A percentile compares a stretch with the other conserved stretches of the same genome.
These are phyloP conservation scores for Lacanobia wlatinum DNA, from an alignment of 2,888 invertebrate genomes.

Conservation along the genomic window DNA sequence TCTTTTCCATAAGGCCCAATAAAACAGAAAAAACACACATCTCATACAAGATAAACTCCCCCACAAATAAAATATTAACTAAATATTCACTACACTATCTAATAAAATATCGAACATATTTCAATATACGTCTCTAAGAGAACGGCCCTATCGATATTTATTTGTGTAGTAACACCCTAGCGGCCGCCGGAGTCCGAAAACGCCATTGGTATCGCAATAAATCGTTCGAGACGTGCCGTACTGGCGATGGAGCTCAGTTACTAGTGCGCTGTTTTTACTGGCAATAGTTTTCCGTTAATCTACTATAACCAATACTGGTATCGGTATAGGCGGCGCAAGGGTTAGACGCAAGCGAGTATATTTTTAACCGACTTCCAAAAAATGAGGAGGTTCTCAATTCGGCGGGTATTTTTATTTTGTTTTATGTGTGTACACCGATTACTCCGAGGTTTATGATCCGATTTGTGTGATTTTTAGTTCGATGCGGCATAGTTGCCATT, in stretches of 20 bases:
- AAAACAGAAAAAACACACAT: slow-evolving; percentile 37
- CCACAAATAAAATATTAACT: slow-evolving; percentile 68
- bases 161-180: slow-evolving; percentile 83
- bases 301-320: slow-evolving; percentile 70
- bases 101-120: slow-evolving; percentile 84
- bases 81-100: slow-evolving; percentile 77
- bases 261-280: slow-evolving; percentile 77
- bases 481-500: too few relatives aligned
- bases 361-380: too few relatives aligned
- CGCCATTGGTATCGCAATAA: slow-evolving; percentile 83
- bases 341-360: slow-evolving; percentile 33
- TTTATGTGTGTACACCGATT: too few relatives aligned
- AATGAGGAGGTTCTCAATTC: too few relatives aligned
- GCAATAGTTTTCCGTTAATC: slow-evolving; percentile 80
- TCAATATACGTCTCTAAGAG: slow-evolving; percentile 80
- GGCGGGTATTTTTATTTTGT: too few relatives aligned
- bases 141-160: slow-evolving; percentile 83
- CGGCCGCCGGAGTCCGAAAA: slow-evolving; percentile 79
- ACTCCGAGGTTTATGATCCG: too few relatives aligned
- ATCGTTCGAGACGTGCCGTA: slow-evolving; percentile 80
- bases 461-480: too few relatives aligned
- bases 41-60: slow-evolving; percentile 32
- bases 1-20: slow-evolving; percentile 31
- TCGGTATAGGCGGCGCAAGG: slow-evolving; percentile 56
- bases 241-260: slow-evolving; percentile 67